These are phyloP conservation scores for Monomorium pharaonis DNA, from an alignment of 1,140 invertebrate species.

Conservation along the genomic window DNA sequence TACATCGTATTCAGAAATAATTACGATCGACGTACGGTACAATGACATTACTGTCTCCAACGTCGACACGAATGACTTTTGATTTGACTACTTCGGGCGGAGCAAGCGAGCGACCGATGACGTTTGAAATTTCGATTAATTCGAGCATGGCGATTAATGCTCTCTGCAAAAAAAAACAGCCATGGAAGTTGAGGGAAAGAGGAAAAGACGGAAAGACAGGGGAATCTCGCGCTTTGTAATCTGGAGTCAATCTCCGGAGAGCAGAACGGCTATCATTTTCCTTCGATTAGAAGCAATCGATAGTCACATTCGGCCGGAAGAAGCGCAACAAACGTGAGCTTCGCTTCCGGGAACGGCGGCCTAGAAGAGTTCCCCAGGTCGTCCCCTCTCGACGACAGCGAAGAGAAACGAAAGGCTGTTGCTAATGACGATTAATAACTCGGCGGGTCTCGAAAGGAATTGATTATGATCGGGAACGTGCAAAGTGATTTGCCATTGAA, in stretches of 20 bases:
- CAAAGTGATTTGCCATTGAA: not conserved
- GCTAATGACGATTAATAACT: slow-evolving; percentile 59
- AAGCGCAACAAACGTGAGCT: slow-evolving; percentile 56
- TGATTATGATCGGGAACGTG: slow-evolving; percentile 3
- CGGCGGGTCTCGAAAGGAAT: not conserved
- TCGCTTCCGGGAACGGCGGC: slow-evolving; percentile 39
- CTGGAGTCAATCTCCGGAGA: slow-evolving; percentile 66
- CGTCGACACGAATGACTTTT: not conserved
- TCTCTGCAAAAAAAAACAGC: not conserved
- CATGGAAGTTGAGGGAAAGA: not conserved
- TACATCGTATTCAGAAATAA: not conserved
- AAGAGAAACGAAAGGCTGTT: not conserved
- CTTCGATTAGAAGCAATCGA: slow-evolving; percentile 57
- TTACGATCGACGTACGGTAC: not conserved
- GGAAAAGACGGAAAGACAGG: not conserved
- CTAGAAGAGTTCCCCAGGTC: not conserved
- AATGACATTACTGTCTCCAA: not conserved
- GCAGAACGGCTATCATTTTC: slow-evolving; percentile 54
- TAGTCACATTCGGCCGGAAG: slow-evolving; percentile 47
- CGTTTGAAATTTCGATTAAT: slow-evolving; percentile 35
- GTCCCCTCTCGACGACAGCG: not conserved
- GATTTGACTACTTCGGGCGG: not conserved
- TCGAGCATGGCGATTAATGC: not conserved
- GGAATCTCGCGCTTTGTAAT: slow-evolving; percentile 37
- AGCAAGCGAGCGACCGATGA: not conserved